Base-by-base conservation (phyloP, 2,888 invertebrate genomes). In the Synergus japonicus region DNA sequence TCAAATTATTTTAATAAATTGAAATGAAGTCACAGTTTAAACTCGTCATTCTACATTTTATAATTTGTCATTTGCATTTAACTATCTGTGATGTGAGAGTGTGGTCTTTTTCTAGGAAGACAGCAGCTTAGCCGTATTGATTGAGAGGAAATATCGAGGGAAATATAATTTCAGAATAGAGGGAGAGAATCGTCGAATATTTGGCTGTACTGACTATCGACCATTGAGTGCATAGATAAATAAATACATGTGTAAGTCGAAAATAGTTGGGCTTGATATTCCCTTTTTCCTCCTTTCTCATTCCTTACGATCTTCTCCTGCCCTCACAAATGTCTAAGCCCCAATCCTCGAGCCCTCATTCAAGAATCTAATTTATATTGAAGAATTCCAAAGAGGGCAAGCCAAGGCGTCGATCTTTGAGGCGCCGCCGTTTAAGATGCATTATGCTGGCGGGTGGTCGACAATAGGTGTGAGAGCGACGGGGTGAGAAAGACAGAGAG, bases 391-490 rank as follows among this genome's bases (percentile, higher is more conserved):
- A 87, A 85, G 88, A 87, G 88, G 87, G 87, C 87, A 87, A 86
- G 85, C 86, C 86, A 88, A 90, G 90, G 90, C 91, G 90, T 90
- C 90, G 91, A 91, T 90, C 90, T 91, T 92, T 91, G 90, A 91
- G 92, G 92, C 92, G 91, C 92, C 92, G 91, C 91, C 91, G 90
- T 90, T 91, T 89, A 90, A 90, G 89, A 91, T 91, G 91, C 92
- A 91, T 91, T 91, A 90, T 89, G 88, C 89, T 86, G 86, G 87
- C 89, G 88, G 90, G 87, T 88, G 88, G 88, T 89, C 88, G 89
- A 90, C 89, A 90, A 87, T 89, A 86, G 88, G 85, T 86, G 85
- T 82, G 86, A 85, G 79, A 79, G 60, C 43, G 69, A 77, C n/a
- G 66, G 76, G 58, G 65, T 76, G 78, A 76, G 79, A 76, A 44